Conservation (phyloP, 2,888 invertebrate genomes). For the Emmelina monodactyla region DNA sequence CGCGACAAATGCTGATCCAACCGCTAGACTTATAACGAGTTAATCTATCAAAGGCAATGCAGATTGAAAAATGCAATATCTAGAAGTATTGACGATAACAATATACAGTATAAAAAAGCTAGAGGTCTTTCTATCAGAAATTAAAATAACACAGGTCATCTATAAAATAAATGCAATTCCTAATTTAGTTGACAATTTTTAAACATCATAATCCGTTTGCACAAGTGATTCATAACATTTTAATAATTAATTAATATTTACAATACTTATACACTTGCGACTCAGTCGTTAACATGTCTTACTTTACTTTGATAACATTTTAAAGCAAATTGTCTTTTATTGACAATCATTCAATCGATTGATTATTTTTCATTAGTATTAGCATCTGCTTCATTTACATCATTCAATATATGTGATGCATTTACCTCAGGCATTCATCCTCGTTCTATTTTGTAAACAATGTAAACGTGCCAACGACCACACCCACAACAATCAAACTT, state of each 20-base stretch:
- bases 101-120: slow-evolving; percentile 30
- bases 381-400: too few species aligned
- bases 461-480: too few species aligned
- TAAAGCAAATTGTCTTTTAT: slow-evolving; percentile 25
- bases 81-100: slow-evolving; percentile 23
- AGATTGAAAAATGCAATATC: slow-evolving; percentile 42
- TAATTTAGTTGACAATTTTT: neutral
- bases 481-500: too few species aligned
- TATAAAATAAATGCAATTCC: slow-evolving; percentile 5
- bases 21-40: slow-evolving; percentile 34
- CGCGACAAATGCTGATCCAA: slow-evolving; percentile 23
- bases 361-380: slow-evolving; percentile 15
- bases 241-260: slow-evolving; percentile 51
- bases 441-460: too few species aligned
- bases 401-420: too few species aligned
- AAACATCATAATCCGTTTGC: slow-evolving; percentile 28
- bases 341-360: slow-evolving; percentile 16
- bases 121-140: slow-evolving; percentile 3
- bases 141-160: slow-evolving; percentile 19
- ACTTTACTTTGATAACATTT: slow-evolving; percentile 27
- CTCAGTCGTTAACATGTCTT: slow-evolving; percentile 45
- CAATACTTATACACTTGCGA: slow-evolving; percentile 54
- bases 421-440: too few species aligned
- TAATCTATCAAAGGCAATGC: slow-evolving; percentile 47
- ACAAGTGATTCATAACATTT: slow-evolving; percentile 43